Percentiles rank a stretch among this genome's conserved stretches.
Conservation (phyloP, 2,797 vertebrate species). For the Oceanodroma leucorhoa region DNA sequence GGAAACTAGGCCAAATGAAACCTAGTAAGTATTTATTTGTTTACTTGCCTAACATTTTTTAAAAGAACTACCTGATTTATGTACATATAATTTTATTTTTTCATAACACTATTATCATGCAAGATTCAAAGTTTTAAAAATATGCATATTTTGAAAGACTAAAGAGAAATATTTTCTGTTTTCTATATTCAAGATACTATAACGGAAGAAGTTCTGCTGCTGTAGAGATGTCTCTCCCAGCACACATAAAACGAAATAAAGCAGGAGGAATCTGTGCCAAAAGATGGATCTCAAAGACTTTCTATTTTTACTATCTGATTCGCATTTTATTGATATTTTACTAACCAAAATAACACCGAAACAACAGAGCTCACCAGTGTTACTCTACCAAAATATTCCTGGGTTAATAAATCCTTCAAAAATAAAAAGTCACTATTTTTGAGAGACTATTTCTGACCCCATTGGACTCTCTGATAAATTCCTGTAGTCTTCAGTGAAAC, state of each 20-base stretch:
- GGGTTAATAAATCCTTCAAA: neutral
- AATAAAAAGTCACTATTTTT: neutral
- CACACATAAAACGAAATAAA: neutral
- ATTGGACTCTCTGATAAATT: neutral
- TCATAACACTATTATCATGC: neutral
- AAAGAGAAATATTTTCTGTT: neutral
- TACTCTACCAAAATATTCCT: neutral
- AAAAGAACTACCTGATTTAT: neutral
- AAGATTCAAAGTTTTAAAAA: neutral
- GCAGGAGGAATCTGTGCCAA: neutral
- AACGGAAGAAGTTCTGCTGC: neutral
- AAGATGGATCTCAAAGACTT: neutral
- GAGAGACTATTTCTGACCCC: neutral
- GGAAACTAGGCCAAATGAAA: neutral
- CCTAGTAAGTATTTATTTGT: neutral
- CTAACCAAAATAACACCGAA: neutral
- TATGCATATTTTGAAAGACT: neutral
- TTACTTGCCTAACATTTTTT: neutral
- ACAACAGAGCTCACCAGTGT: neutral
- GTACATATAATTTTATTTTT: neutral
- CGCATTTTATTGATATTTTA: neutral
- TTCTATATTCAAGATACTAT: neutral
- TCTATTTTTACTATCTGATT: neutral
- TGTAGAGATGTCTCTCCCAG: neutral
- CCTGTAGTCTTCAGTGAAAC: neutral